Base-by-base conservation (phyloP, 2,888 invertebrate species). In the Scaptomyza caliginosa region DNA sequence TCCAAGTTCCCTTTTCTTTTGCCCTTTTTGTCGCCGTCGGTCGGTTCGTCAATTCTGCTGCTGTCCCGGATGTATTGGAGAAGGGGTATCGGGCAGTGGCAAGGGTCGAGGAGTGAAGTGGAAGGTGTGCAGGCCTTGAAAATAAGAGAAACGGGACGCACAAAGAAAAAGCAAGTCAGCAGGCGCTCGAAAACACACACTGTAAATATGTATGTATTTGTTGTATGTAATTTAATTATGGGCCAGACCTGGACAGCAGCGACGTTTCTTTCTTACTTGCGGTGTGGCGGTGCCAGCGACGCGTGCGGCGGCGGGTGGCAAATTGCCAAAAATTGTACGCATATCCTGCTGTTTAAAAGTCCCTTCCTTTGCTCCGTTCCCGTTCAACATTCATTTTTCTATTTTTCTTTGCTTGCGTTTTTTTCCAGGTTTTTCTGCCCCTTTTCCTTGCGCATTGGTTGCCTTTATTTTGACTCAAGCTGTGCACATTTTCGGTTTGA, bases 261-360 rank as follows among this genome's bases (percentile, higher is more conserved):
- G 50, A 6, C 75, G 38, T 16, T 45, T 50, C 34, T 39, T 38
- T 21, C 64, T 4, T 34, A 7, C 7, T 34, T 34, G 13, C 7
- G 32, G 13, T 16, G 16, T 7, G 32, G 58, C 51, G 21, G 52
- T n/a, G n/a, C n/a, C 60, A 39, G 65, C 55, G 60, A 67, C 67
- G 69, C 77, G 74, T 74, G 76, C 77, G 73, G 69, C 82, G 75
- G 82, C 75, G 87, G 87, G 82, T 86, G 82, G 83, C 83, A 83
- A 83, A 88, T 83, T 86, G 88, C 83, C 88, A 83, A 87, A 82
- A 83, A 79, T 76, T 77, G 77, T 86, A 88, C 86, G 88, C 88
- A 86, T 83, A 83, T 83, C 83, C 83, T 88, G 83, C 86, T 83
- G 83, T 67, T 83, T 77, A 80, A 87, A 83, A 88, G 77, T 83